Evolutionary conservation across 30 jellyfish, hydroid and myxozoan genomes (phyloP).

Genomic region (Turritopsis dohrnii): DNA sequence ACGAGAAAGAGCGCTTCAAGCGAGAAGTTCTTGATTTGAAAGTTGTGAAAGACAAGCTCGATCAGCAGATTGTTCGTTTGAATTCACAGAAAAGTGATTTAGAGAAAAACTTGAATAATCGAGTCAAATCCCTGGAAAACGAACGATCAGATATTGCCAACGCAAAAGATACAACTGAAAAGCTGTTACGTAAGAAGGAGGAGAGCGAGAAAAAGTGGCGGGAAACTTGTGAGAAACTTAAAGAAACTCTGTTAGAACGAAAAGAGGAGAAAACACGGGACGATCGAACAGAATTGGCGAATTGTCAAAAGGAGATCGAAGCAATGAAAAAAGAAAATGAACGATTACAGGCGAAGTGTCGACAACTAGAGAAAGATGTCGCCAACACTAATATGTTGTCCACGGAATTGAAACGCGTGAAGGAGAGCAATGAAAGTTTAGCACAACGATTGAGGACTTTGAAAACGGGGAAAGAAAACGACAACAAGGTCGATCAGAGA

Average conservation of each 20-base stretch:
- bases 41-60: constrained; percentile 7
- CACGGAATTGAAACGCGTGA: constrained; percentile 2
- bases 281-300: background rate
- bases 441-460: background rate
- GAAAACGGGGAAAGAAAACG: background rate
- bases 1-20: constrained; percentile 3
- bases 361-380: background rate
- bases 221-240: background rate
- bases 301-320: background rate
- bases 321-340: constrained; percentile 9
- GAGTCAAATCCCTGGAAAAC: constrained; percentile 23
- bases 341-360: background rate
- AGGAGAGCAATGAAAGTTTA: background rate
- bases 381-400: background rate
- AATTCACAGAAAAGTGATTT: background rate
- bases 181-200: constrained; percentile 22
- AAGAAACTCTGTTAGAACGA: background rate
- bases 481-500: background rate
- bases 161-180: constrained; percentile 13
- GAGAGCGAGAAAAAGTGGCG: constrained; percentile 16
- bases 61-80: background rate
- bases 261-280: background rate
- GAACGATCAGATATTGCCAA: background rate
- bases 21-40: background rate
- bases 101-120: constrained; percentile 16